Evolutionary conservation across 2,113 vertebrate genomes (phyloP).

Genomic region (Orientallactaga bullata): DNA sequence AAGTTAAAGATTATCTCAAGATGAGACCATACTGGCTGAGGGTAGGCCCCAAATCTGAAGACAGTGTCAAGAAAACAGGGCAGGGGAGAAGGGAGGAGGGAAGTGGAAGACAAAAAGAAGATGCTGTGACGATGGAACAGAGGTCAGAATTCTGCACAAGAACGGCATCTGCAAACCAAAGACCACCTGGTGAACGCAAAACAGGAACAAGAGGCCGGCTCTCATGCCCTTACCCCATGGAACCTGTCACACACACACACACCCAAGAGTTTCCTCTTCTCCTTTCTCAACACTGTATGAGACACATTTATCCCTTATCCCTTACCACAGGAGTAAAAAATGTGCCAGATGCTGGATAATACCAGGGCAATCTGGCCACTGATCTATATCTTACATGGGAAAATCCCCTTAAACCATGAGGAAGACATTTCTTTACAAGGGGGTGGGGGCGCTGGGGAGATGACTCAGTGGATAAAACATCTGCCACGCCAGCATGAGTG

Average conservation of each 20-base stretch:
- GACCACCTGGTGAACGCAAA: neutral
- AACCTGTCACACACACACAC: neutral
- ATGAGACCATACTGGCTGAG: neutral
- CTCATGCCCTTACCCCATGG: neutral
- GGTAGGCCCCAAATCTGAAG: neutral
- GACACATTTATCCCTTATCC: accelerated
- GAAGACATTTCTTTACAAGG: neutral
- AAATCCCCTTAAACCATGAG: neutral
- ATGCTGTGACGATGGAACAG: neutral
- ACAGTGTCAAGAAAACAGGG: neutral
- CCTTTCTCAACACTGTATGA: neutral
- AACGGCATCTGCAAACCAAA: neutral
- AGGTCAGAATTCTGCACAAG: neutral
- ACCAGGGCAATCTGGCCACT: neutral
- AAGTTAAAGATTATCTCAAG: neutral
- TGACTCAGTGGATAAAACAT: too few species aligned
- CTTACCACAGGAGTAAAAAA: neutral
- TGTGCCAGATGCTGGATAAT: neutral
- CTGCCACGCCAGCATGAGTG: too few species aligned
- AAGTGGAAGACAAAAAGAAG: neutral
- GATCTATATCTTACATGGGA: neutral
- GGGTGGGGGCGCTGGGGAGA: too few species aligned
- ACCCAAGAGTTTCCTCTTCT: neutral
- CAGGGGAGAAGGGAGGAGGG: neutral
- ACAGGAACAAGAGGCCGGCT: neutral